phyloP scores from a whole-genome alignment of 2,113 vertebrate species.

The Trogon surrucura region DNA sequence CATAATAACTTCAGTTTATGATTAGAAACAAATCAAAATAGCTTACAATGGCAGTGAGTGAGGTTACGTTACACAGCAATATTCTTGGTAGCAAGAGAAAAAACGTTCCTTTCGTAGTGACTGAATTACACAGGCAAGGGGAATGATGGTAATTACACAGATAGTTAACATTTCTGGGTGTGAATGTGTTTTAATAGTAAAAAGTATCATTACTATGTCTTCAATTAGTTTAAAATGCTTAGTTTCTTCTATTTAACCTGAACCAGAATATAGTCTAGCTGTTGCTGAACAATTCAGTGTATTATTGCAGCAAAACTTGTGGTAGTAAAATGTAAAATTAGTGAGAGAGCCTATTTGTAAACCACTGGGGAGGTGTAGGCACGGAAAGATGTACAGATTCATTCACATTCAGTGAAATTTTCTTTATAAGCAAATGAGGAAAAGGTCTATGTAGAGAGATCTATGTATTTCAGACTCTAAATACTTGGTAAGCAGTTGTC shows the following conservation, averaged over 20 bases:
- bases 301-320: background rate
- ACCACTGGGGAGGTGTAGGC: fast-evolving
- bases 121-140: background rate
- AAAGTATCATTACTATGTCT: background rate
- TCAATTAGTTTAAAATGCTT: background rate
- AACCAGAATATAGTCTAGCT: background rate
- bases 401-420: background rate
- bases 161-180: background rate
- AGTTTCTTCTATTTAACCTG: background rate
- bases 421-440: background rate
- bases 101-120: background rate
- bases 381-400: background rate
- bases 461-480: background rate
- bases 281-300: background rate
- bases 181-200: background rate
- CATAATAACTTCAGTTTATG: background rate
- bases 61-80: background rate
- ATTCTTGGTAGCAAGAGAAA: background rate
- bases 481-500: background rate
- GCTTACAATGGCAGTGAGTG: background rate
- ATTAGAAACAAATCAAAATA: background rate
- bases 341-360: background rate
- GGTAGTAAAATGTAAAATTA: background rate
- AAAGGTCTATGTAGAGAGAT: background rate
- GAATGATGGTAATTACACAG: background rate